These are phyloP conservation scores for Calyptomena viridis DNA, from an alignment of 2,113 vertebrate species.

Conservation along the genomic window DNA sequence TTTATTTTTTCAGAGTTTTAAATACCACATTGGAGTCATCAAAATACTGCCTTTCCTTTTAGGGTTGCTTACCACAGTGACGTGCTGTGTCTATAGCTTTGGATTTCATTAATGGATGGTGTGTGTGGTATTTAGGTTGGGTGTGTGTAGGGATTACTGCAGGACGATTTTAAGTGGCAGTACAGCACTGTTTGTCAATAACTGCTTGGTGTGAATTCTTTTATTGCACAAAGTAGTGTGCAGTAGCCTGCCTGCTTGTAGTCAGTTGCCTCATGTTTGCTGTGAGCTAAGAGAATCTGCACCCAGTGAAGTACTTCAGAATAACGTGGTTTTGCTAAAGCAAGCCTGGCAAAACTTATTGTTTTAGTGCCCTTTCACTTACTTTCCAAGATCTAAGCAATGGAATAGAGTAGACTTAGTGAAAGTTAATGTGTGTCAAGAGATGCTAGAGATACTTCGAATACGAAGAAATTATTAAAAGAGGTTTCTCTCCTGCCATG, in stretches of 20 bases:
- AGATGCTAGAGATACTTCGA: neutral
- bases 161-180: neutral
- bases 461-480: neutral
- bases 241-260: neutral
- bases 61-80: neutral
- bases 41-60: neutral
- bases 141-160: neutral
- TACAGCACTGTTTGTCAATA: neutral
- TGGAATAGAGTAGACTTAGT: neutral
- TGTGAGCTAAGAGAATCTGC: neutral
- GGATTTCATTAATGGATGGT: neutral
- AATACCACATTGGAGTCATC: neutral
- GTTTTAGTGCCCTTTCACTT: neutral
- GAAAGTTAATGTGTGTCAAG: neutral
- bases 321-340: neutral
- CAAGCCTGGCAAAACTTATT: neutral
- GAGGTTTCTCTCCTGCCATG: neutral
- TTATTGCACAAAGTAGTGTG: neutral
- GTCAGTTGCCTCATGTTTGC: neutral
- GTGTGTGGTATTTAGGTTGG: neutral
- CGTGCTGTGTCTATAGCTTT: neutral
- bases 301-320: neutral
- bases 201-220: neutral
- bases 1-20: neutral
- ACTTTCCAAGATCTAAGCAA: neutral